These are phyloP conservation scores for Salvelinus alpinus DNA, from an alignment of 2,113 vertebrate genomes.

Conservation along the genomic window DNA sequence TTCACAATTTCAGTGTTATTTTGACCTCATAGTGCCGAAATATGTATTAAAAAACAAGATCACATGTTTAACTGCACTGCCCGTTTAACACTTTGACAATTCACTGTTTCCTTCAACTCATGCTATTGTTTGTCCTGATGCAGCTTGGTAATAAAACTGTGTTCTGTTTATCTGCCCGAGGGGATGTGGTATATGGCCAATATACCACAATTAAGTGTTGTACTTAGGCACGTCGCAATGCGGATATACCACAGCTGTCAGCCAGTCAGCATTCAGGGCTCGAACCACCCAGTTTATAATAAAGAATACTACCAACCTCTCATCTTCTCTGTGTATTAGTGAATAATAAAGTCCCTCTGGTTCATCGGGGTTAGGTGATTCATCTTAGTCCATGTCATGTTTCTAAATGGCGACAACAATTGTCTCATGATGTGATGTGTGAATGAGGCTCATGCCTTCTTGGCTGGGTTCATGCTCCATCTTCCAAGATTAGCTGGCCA, in stretches of 20 bases:
- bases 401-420: conserved; percentile 35
- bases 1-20: no score
- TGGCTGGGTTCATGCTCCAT: conserved; percentile 54
- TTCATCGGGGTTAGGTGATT: conserved; percentile 9
- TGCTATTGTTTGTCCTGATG: background rate
- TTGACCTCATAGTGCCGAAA: no score
- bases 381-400: conserved; percentile 47
- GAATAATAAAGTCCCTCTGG: background rate
- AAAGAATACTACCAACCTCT: no score
- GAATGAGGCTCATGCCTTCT: conserved; percentile 43
- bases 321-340: background rate
- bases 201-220: no score
- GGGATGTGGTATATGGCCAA: no score
- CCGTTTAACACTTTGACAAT: no score
- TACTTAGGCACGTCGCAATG: no score
- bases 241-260: no score
- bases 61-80: no score
- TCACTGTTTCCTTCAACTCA: background rate
- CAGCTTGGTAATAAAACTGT: background rate
- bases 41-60: no score
- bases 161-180: background rate
- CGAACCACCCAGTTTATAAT: no score
- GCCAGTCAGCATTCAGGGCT: no score
- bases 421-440: conserved; percentile 41
- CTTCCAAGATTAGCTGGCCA: conserved; percentile 53